These are phyloP conservation scores for Macrosiphum euphorbiae DNA, from an alignment of 2,888 invertebrate genomes.

Conservation along the genomic window DNA sequence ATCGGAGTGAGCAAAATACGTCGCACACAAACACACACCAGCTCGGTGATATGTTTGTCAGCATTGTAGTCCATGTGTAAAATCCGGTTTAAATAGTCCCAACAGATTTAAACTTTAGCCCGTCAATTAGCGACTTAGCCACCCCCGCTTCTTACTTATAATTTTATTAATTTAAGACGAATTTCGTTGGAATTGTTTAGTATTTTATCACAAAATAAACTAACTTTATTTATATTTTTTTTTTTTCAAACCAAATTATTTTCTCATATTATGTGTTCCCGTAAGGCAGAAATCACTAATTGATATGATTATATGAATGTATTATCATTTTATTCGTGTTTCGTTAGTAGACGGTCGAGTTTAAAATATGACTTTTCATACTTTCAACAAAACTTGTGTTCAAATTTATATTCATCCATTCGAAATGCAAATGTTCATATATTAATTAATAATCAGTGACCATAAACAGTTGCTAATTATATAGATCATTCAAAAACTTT, in stretches of 20 bases:
- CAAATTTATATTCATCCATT: not conserved
- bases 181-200: not conserved
- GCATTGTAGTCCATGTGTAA: constrained; percentile 37
- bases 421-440: not conserved
- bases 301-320: not conserved
- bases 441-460: not conserved
- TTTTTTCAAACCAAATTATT: not conserved
- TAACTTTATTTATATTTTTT: not conserved
- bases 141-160: not conserved
- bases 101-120: constrained; percentile 49
- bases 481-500: not conserved
- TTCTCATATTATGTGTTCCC: not conserved
- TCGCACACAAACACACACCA: not conserved
- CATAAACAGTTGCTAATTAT: not conserved
- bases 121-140: constrained; percentile 30
- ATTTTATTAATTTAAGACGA: not conserved
- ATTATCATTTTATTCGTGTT: not conserved
- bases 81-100: constrained; percentile 51
- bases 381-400: not conserved
- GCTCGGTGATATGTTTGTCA: constrained; percentile 54
- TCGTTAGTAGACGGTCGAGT: not conserved
- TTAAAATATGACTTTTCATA: not conserved
- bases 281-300: not conserved
- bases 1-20: constrained; percentile 2
- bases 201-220: not conserved